A percentile compares a stretch with the other conserved stretches of the same genome.
These are phyloP conservation scores for Sycophila sp. DNA, from an alignment of 1,140 invertebrate species.

Conservation along the genomic window DNA sequence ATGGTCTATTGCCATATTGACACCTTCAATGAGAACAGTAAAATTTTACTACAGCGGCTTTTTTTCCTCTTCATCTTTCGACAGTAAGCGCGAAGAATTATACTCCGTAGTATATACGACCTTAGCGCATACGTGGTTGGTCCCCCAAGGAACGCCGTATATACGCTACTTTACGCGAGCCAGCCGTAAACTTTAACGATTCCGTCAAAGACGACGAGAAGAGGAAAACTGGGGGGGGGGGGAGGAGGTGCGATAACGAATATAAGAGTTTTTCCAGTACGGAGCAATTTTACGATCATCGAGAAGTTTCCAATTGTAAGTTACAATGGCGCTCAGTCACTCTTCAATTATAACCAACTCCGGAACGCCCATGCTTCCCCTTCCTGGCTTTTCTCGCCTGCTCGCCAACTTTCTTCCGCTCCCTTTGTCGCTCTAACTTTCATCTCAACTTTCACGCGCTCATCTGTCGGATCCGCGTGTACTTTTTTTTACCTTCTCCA, in stretches of 20 bases:
- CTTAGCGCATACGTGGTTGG: not conserved
- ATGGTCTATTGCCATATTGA: constrained; percentile 11
- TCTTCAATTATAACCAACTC: constrained; percentile 19
- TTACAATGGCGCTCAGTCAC: not conserved
- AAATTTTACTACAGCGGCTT: constrained; percentile 21
- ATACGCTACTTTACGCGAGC: not conserved
- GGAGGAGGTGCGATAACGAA: constrained; percentile 6
- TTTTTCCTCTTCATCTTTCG: constrained; percentile 12
- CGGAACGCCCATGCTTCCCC: not conserved
- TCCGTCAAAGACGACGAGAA: not conserved
- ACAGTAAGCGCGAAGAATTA: not conserved
- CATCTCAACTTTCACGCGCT: not conserved
- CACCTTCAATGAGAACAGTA: constrained; percentile 24
- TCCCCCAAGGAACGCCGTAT: not conserved
- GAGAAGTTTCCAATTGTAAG: constrained; percentile 17
- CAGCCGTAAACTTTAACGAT: constrained; percentile 30
- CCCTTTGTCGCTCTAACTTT: not conserved
- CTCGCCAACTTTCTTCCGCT: not conserved
- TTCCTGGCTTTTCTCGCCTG: not conserved
- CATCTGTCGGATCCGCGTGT: not conserved
- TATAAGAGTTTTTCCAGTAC: not conserved
- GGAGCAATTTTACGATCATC: constrained; percentile 28
- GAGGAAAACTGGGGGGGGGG: not conserved
- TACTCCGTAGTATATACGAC: constrained; percentile 20
- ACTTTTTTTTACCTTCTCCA: not conserved